phyloP scores from a whole-genome alignment of 2,113 vertebrate genomes.

The Pagrus major region DNA sequence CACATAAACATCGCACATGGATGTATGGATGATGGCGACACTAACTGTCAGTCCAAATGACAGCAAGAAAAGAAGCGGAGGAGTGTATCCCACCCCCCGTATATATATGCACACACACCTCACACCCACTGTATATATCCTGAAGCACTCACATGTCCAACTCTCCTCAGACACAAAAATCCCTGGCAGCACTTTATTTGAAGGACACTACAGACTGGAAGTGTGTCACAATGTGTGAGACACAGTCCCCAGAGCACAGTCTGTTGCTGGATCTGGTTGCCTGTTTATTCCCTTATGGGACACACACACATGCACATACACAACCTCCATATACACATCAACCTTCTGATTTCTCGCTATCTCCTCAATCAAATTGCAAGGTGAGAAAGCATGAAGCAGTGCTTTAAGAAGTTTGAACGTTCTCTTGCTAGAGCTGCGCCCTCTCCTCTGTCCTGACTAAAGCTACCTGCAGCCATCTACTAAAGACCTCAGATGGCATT shows the following conservation, averaged over 20 bases:
- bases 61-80: constrained; percentile 8
- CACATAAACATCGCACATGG: not conserved
- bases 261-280: constrained; percentile 67
- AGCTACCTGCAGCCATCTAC: constrained; percentile 46
- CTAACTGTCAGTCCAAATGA: constrained; percentile 15
- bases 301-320: constrained; percentile 10
- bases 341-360: constrained; percentile 32
- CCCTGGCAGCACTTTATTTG: constrained; percentile 66
- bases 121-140: constrained; percentile 50
- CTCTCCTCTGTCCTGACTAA: constrained; percentile 33
- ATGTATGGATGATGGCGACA: not conserved
- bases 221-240: constrained; percentile 79
- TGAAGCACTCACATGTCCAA: constrained; percentile 55
- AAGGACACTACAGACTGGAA: constrained; percentile 75
- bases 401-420: constrained; percentile 22
- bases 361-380: constrained; percentile 50
- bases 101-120: constrained; percentile 34
- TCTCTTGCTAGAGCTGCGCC: constrained; percentile 2
- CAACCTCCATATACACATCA: constrained; percentile 16
- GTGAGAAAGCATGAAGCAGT: constrained; percentile 33
- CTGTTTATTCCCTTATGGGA: constrained; percentile 60
- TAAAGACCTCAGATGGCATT: constrained; percentile 44
- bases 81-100: constrained; percentile 5
- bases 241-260: constrained; percentile 72
- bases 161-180: constrained; percentile 44